Percentiles rank a stretch among this genome's conserved stretches.
Conservation (phyloP, 2,888 invertebrate species). For the Ochlodes sylvanus region DNA sequence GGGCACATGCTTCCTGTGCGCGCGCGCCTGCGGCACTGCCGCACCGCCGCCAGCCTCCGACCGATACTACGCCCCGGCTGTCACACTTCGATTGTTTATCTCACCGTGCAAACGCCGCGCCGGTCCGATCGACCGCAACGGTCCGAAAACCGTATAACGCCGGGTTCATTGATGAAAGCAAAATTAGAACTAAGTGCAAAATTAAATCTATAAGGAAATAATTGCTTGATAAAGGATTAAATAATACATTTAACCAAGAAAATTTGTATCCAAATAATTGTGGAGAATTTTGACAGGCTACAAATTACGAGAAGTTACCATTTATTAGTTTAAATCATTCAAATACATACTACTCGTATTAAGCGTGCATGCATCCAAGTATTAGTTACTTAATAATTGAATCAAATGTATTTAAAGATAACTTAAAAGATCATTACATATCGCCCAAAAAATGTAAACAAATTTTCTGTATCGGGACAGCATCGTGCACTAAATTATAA, state of each 20-base stretch:
- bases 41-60: slow-evolving; percentile 72
- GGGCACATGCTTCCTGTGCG: slow-evolving; percentile 83
- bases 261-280: too few species aligned
- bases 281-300: too few species aligned
- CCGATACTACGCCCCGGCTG: slow-evolving; percentile 77
- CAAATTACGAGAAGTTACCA: not conserved
- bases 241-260: too few species aligned
- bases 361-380: not conserved
- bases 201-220: too few species aligned
- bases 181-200: not conserved
- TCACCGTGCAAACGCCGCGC: slow-evolving; percentile 61
- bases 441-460: slow-evolving; percentile 30
- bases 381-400: not conserved
- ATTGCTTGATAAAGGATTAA: too few species aligned
- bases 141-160: not conserved
- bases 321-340: too few species aligned
- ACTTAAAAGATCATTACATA: slow-evolving; percentile 5
- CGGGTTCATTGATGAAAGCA: not conserved
- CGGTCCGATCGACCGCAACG: slow-evolving; percentile 57
- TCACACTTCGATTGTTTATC: slow-evolving; percentile 80
- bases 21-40: slow-evolving; percentile 83
- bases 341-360: too few species aligned
- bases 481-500: slow-evolving; percentile 62
- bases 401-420: slow-evolving; percentile 12
- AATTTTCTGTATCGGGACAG: slow-evolving; percentile 55